A percentile compares a stretch with the other conserved stretches of the same genome.
Evolutionary conservation across 2,888 invertebrate species (phyloP).

Genomic region (Pheosia tremula): DNA sequence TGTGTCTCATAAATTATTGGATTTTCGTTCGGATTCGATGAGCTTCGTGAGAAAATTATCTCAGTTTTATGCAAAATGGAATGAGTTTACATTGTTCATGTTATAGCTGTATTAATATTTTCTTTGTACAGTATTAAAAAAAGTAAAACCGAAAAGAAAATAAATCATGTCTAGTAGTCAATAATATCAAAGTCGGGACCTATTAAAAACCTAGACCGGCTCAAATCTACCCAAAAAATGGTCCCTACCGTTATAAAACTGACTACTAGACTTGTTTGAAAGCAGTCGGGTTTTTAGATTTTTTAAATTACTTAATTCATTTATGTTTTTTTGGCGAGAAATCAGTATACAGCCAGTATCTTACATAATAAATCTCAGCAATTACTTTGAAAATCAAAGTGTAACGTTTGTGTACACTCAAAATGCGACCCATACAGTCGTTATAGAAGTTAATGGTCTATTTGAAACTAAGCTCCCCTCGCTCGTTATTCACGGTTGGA

Average conservation of each 20-base stretch:
- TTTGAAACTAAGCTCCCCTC: slow-evolving; percentile 29
- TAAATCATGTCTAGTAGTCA: no score
- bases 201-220: no score
- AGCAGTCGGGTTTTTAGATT: no score
- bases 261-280: no score
- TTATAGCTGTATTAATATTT: slow-evolving; percentile 25
- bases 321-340: no score
- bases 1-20: slow-evolving; percentile 50
- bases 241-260: no score
- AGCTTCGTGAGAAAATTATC: slow-evolving; percentile 36
- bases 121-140: no score
- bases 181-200: no score
- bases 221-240: no score
- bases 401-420: slow-evolving; percentile 14
- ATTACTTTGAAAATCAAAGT: neutral
- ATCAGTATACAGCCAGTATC: no score
- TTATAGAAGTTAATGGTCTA: slow-evolving; percentile 38
- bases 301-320: no score
- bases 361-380: neutral
- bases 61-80: slow-evolving; percentile 32
- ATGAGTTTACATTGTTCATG: slow-evolving; percentile 37
- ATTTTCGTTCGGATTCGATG: slow-evolving; percentile 38
- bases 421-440: slow-evolving; percentile 24
- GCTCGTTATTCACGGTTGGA: slow-evolving; percentile 42
- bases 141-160: no score